phyloP scores from a whole-genome alignment of 2,113 vertebrate species.

The Baryphthengus martii region DNA sequence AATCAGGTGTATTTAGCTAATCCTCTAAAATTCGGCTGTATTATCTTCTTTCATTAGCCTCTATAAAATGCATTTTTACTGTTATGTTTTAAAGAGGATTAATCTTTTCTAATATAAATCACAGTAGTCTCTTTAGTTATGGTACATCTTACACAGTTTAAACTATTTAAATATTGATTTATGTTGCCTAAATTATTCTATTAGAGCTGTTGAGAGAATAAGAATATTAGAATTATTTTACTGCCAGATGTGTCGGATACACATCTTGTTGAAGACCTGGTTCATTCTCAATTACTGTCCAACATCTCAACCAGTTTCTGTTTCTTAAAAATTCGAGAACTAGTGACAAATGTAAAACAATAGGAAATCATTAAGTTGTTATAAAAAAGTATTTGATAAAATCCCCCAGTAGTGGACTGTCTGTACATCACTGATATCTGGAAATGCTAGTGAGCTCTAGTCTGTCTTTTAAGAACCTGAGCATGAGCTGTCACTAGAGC shows the following conservation, averaged over 20 bases:
- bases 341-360: not conserved
- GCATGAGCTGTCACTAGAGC: not conserved
- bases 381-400: not conserved
- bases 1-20: conserved; percentile 32
- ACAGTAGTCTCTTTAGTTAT: conserved; percentile 30
- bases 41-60: conserved; percentile 21
- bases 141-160: not conserved
- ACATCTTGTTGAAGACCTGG: not conserved
- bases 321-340: not conserved
- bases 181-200: not conserved
- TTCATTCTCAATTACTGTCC: not conserved
- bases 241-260: not conserved
- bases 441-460: not conserved
- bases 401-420: not conserved
- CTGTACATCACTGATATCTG: not conserved
- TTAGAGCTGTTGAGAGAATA: not conserved
- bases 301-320: not conserved
- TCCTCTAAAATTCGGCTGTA: conserved; percentile 15
- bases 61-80: conserved; percentile 27
- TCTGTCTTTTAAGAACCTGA: not conserved
- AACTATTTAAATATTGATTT: conserved; percentile 14
- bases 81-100: conserved; percentile 24
- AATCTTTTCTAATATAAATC: conserved; percentile 16
- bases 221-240: not conserved
- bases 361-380: not conserved